Evolutionary conservation across 2,888 invertebrate genomes (phyloP), one percentile per base, ranked within the genome.

Genomic region (Gonocerus acuteangulatus): DNA sequence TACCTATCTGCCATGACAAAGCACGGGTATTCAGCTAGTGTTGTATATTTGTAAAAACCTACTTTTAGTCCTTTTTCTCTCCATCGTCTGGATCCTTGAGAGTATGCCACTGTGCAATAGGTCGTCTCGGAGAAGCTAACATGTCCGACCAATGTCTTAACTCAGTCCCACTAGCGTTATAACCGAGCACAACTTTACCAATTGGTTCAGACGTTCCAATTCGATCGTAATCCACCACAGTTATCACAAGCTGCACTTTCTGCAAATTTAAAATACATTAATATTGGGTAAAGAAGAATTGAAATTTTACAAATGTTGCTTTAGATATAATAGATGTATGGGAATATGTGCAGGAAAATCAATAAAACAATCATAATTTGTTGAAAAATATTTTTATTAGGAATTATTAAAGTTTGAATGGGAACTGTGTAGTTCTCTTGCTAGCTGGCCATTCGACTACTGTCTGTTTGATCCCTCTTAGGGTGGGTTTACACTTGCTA

Each of bases 91-190:
- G 89, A 77, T 96, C 96, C 78, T 95, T 95, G 69, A 99, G 86
- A 68, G 97, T 96, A 76, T 99, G 99, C 99, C 99, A 99, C 77
- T 99, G 97, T 71, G 97, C 97, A 72, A 99, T 99, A 65, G 99
- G 99, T 75, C 99, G 87, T 72, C 99, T 85, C 47, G 99, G 99
- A 71, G 95, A 95, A 71, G 99, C 97, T 78, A 99, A 79, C 99
- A 99, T 99, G 78, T 99, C 99, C 68, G 96, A 96, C 99, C 99
- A 99, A 79, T 99, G 99, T 71, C 97, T 89, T 67, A 99, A 80
- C 77, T 99, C 99, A 34, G 97, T 96, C 69, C 99, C 99, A 66
- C 90, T 90, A 71, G 95, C 95, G 78, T 93, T 95, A 80, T 95
- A 95, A 60, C 99, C 99, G 71, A 99, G 83, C 68, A 96, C 85